A percentile compares a stretch with the other conserved stretches of the same genome.
Evolutionary conservation across 2,797 vertebrate genomes (phyloP).

Genomic region (Enteromius thamalakanensis): DNA sequence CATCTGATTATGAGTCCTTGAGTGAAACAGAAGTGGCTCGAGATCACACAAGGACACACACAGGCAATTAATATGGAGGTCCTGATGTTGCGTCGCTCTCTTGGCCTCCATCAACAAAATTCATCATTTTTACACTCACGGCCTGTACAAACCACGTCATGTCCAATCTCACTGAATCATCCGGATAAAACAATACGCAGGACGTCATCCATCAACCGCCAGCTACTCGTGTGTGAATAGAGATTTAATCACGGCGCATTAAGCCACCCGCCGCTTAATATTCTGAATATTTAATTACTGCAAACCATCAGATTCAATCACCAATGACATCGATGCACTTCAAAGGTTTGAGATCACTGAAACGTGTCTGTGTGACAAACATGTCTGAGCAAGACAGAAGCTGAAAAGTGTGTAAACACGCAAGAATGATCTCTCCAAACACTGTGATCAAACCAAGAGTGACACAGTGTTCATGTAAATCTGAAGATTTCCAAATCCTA

Average conservation of each 20-base stretch:
- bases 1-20: slow-evolving; percentile 4
- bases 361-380: slow-evolving; percentile 4
- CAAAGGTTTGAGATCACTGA: slow-evolving; percentile 6
- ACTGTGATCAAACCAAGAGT: not conserved
- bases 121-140: slow-evolving; percentile 19
- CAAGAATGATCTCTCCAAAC: slow-evolving; percentile 1
- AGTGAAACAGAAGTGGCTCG: not conserved
- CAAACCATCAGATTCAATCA: slow-evolving; percentile 34
- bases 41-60: slow-evolving; percentile 26
- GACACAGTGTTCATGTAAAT: not conserved
- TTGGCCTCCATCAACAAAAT: not conserved
- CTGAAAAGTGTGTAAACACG: not conserved
- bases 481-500: not conserved
- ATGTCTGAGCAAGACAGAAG: not conserved
- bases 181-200: not conserved
- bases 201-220: not conserved
- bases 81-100: not conserved
- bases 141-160: slow-evolving; percentile 8
- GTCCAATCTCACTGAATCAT: not conserved
- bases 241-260: not conserved
- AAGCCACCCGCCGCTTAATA: slow-evolving; percentile 11
- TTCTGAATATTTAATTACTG: slow-evolving; percentile 3
- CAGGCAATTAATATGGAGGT: slow-evolving; percentile 30
- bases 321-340: not conserved
- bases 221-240: not conserved